Percentiles rank a stretch among this genome's conserved stretches.
phyloP scores from a whole-genome alignment of 2,797 vertebrate species.

The Anas bahamensis region DNA sequence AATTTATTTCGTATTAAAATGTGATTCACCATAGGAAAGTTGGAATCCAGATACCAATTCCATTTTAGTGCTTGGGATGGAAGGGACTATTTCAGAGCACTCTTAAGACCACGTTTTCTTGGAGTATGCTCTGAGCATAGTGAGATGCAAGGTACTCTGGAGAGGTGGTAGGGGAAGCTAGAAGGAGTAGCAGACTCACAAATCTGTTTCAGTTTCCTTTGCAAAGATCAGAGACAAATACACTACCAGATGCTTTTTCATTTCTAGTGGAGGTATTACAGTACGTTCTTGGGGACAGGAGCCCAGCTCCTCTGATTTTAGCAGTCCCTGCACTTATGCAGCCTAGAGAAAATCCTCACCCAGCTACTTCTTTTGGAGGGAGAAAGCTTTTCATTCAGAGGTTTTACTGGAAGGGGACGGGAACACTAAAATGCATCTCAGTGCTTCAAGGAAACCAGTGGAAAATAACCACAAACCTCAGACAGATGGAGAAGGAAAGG shows the following conservation, averaged over 20 bases:
- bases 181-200: background rate
- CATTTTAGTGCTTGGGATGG: accelerated
- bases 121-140: background rate
- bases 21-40: background rate
- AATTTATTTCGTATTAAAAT: background rate
- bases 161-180: background rate
- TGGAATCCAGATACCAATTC: background rate
- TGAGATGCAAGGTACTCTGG: background rate
- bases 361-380: background rate
- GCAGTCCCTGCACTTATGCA: background rate
- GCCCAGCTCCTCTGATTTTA: background rate
- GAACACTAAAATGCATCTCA: background rate
- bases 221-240: background rate
- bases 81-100: background rate
- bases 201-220: background rate
- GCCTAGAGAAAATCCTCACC: background rate
- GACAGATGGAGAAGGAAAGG: background rate
- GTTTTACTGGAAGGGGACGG: background rate
- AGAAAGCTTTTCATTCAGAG: background rate
- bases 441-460: background rate
- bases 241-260: background rate
- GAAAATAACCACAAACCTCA: background rate
- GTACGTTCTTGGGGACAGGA: background rate
- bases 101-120: background rate
- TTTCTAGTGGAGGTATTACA: background rate